Conservation (phyloP, 1,140 invertebrate genomes). For the Drosophila virilis region DNA sequence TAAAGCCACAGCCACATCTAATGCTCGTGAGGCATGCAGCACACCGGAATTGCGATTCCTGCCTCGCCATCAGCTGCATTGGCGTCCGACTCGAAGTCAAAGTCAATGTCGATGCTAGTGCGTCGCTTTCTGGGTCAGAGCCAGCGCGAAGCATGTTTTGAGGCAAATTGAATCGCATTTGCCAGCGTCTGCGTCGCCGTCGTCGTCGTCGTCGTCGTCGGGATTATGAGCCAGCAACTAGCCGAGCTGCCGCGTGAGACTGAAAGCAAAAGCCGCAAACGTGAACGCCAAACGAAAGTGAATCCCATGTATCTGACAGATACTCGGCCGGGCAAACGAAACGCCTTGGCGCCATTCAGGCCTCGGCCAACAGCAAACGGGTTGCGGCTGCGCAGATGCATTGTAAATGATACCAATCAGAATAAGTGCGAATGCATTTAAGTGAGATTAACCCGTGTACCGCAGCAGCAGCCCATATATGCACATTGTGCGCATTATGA, state of each 20-base stretch:
- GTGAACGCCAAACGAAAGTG: conserved; percentile 62
- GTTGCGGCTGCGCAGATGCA: conserved; percentile 28
- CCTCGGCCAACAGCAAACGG: conserved; percentile 20
- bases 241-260: conserved; percentile 55
- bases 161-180: conserved; percentile 57
- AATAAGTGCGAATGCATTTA: conserved; percentile 81
- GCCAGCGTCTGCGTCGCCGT: conserved; percentile 11
- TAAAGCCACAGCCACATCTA: conserved; percentile 38
- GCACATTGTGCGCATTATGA: neutral
- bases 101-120: conserved; percentile 45
- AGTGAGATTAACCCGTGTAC: conserved; percentile 55
- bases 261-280: conserved; percentile 66
- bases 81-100: conserved; percentile 11
- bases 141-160: conserved; percentile 40
- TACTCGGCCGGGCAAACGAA: conserved; percentile 15
- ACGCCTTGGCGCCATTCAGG: conserved; percentile 58
- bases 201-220: conserved; percentile 29
- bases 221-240: conserved; percentile 60
- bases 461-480: neutral
- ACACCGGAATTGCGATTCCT: conserved; percentile 76
- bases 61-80: conserved; percentile 30
- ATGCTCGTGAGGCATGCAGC: conserved; percentile 57
- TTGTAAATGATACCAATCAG: conserved; percentile 77
- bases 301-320: conserved; percentile 48
- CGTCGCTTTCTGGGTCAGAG: conserved; percentile 71